Evolutionary conservation across 1,140 invertebrate genomes (phyloP), one percentile per base, ranked within the genome.

Genomic region (Polypedilum vanderplanki): DNA sequence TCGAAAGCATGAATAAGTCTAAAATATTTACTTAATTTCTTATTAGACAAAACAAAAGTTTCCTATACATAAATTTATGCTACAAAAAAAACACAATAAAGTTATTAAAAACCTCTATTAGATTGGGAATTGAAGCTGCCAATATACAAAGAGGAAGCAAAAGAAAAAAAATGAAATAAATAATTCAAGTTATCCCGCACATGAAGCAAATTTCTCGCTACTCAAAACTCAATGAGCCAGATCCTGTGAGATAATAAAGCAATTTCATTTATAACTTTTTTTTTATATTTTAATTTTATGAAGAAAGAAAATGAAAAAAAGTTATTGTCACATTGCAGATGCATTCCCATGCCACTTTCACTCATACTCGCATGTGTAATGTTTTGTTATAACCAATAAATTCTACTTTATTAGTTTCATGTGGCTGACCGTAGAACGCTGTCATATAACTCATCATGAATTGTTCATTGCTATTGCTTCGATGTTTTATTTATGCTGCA

Each of bases 401-500:
- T 57, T 57, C 46, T 57, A 57, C 46, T 57, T 57, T 57, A 57
- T 57, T 57, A 57, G 46, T 57, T 57, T 57, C 46, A 57, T 57
- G 46, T 57, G 46, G 46, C 15, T 57, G 46, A 57, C 46, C 46
- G 46, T 57, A 57, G 46, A 57, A 57, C n/a, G n/a, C n/a, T 57
- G 46, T 57, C 46, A 57, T n/a, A 57, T 57, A 57, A 57, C 46
- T 57, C 46, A 57, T 57, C 46, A 57, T 57, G 46, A 33, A 33
- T 33, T 33, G 24, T 33, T 33, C 24, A 33, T 33, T 33, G 24
- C 24, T 33, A 33, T 33, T 33, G 24, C 24, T 33, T 33, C 24
- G 24, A 33, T 33, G 24, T 33, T 33, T 3, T 33, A 33, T 33
- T 33, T 33, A 33, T 33, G 24, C 24, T 57, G 9, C 46, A 57